phyloP scores from a whole-genome alignment of 2,113 vertebrate species.

The Megaceryle maxima region DNA sequence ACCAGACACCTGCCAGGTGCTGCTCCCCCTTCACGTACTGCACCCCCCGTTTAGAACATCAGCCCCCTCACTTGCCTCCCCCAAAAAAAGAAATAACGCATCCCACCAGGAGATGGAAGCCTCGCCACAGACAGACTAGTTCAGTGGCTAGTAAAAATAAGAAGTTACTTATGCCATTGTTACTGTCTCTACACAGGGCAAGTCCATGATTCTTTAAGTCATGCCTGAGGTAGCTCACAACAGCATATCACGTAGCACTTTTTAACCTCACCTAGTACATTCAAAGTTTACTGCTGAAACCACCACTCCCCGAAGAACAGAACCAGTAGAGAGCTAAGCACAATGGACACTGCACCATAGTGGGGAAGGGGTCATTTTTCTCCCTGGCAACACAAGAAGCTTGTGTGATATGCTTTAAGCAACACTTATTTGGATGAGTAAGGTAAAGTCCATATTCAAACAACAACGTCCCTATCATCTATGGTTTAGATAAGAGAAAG shows the following conservation, averaged over 20 bases:
- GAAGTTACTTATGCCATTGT: not conserved
- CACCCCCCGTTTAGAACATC: not conserved
- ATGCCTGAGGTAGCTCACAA: not conserved
- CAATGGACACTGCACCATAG: rapidly evolving
- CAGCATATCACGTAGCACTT: not conserved
- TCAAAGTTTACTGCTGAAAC: not conserved
- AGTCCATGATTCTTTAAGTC: not conserved
- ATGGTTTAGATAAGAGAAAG: not conserved
- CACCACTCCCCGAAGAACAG: not conserved
- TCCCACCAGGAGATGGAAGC: not conserved
- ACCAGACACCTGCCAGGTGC: not conserved
- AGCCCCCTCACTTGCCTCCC: not conserved
- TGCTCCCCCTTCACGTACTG: not conserved
- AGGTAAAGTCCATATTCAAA: not conserved
- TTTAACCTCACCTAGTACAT: not conserved
- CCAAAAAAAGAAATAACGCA: not conserved
- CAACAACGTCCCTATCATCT: not conserved
- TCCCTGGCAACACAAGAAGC: not conserved
- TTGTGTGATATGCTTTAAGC: not conserved
- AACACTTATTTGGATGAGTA: not conserved
- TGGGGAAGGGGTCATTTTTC: not conserved
- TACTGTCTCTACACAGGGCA: not conserved
- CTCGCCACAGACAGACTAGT: not conserved
- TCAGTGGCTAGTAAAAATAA: not conserved
- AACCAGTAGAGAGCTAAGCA: not conserved